Percentiles rank a stretch among this genome's conserved stretches.
Conservation (phyloP, 2,797 vertebrate species). For the Distichodus sexfasciatus region DNA sequence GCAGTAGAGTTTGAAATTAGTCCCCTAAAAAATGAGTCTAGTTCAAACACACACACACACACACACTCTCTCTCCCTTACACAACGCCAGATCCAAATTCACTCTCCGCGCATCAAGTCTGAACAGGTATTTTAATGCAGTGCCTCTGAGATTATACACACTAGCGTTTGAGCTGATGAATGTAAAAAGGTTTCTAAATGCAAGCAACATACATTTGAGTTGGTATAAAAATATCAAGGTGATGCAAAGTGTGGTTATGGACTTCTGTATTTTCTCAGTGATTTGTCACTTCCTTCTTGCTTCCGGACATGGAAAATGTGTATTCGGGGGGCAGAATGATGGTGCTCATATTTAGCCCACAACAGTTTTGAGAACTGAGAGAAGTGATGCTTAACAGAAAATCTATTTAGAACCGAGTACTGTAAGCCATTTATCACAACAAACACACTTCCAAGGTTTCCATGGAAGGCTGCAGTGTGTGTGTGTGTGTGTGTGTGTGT, state of each 20-base stretch:
- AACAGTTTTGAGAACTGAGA: not conserved
- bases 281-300: not conserved
- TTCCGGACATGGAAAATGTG: constrained; percentile 9
- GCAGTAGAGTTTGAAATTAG: too few relatives aligned
- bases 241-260: not conserved
- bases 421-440: not conserved
- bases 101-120: constrained; percentile 31
- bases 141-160: constrained; percentile 2
- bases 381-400: not conserved
- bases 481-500: not conserved
- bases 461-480: not conserved
- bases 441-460: not conserved
- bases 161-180: not conserved
- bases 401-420: not conserved
- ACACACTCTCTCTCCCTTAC: constrained; percentile 10
- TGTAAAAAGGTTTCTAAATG: not conserved
- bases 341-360: not conserved
- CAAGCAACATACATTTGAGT: not conserved
- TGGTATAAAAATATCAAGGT: not conserved
- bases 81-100: not conserved
- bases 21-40: too few relatives aligned
- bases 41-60: constrained; percentile 49
- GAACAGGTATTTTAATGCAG: constrained; percentile 26
- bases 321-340: not conserved
- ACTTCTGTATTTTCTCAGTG: not conserved